Evolutionary conservation across 1,140 invertebrate genomes (phyloP).

Genomic region (Armadillidium nasatum): DNA sequence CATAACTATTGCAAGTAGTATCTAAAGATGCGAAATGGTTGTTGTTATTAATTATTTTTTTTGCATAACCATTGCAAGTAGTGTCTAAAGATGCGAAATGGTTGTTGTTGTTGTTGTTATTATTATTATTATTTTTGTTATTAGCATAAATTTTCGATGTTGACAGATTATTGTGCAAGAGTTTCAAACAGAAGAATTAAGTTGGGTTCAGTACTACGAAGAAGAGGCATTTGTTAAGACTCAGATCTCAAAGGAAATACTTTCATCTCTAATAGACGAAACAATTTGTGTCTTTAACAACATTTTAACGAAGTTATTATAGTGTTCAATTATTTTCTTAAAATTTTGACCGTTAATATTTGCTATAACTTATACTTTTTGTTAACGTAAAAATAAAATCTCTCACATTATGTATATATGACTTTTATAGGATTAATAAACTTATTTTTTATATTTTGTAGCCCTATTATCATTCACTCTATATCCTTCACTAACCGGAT

Average conservation of each 20-base stretch:
- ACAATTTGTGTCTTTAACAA: not conserved
- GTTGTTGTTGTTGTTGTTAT: no score
- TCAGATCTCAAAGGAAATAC: not conserved
- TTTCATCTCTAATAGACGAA: not conserved
- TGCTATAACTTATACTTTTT: not conserved
- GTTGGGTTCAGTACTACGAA: not conserved
- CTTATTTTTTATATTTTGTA: no score
- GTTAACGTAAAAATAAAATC: no score
- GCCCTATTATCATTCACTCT: no score
- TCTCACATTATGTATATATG: no score
- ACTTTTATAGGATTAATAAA: no score
- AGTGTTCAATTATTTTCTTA: not conserved
- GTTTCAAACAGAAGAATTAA: not conserved
- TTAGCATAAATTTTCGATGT: no score
- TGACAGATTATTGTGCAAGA: not conserved
- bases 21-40: no score
- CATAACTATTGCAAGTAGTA: no score
- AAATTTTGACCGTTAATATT: not conserved
- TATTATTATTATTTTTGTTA: not conserved
- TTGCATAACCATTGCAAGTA: not conserved
- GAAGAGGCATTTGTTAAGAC: not conserved
- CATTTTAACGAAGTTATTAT: not conserved
- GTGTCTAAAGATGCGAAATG: no score
- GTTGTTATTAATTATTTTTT: not conserved
- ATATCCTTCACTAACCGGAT: no score